Base-by-base conservation (phyloP, 2,113 vertebrate species). In the Sula dactylatra region DNA sequence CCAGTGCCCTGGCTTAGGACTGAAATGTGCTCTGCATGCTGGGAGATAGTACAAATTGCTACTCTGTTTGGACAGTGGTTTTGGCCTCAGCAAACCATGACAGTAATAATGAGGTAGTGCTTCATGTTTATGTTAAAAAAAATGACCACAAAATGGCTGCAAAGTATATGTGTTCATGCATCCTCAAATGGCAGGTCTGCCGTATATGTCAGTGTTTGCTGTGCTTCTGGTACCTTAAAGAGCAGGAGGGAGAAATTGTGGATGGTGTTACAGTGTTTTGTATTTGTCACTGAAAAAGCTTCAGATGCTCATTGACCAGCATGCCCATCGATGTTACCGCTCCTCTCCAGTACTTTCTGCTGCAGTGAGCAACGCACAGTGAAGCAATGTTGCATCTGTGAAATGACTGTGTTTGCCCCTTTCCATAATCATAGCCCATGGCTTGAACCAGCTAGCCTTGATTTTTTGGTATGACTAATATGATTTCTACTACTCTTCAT, bases 251-350 rank as follows among this genome's bases (percentile, higher is more conserved):
- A 76, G 34, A 59, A 80, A 25, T 0, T 17, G 4, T 12, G 22
- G 36, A 7, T 20, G 20, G 20, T 0, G 1, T 29, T 45, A 32
- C 0, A 0, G 3, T n/a, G 52, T 26, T 88, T 65, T 58, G 34
- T 10, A 16, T 49, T 67, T 73, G 21, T 19, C 58, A 27, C 55
- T 79, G 62, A 42, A 58, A 44, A 82, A 29, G 56, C 58, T 76
- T 36, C 55, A 82, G 82, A 15, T 70, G 22, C 31, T 58, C 36
- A 6, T 14, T 25, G 50, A 49, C 2, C 32, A 50, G 65, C 25
- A 26, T 0, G 5, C 27, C 70, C n/a, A 17, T 22, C 3, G 6
- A 3, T n/a, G 34, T 21, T 58, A 40, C 55, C 59, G 20, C 44
- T 59, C n/a, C 52, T 65, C n/a, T 71, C 29, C 25, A 27, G 42